Conservation (phyloP, 2,888 invertebrate genomes). For the Lasioglossum zephyrum region DNA sequence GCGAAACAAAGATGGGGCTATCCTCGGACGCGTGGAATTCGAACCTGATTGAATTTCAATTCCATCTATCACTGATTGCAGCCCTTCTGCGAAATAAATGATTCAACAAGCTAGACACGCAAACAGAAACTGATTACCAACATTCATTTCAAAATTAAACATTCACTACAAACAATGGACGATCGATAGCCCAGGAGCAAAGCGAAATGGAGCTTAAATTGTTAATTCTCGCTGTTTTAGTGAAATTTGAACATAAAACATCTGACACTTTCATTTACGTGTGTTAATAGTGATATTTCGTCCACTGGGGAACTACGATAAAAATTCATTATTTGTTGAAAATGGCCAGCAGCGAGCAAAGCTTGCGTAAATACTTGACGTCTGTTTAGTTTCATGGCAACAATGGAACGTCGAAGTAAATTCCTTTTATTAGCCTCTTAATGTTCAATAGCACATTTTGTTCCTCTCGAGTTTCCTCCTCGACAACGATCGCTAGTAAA, state of each 20-base stretch:
- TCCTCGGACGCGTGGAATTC: background rate
- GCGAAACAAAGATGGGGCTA: background rate
- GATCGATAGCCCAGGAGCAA: background rate
- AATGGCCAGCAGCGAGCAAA: no score
- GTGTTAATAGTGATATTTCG: background rate
- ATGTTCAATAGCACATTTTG: background rate
- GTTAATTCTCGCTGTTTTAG: background rate
- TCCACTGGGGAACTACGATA: background rate
- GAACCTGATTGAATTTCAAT: slow-evolving; percentile 6
- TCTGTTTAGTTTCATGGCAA: background rate
- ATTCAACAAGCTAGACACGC: slow-evolving; percentile 1
- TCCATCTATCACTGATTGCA: background rate
- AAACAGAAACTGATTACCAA: slow-evolving; percentile 8
- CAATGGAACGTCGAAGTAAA: background rate
- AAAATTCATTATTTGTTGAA: background rate
- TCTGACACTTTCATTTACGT: background rate
- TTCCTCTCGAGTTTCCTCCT: background rate
- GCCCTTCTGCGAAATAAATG: background rate
- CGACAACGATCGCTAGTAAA: background rate
- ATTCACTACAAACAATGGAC: background rate
- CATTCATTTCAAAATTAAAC: slow-evolving; percentile 16
- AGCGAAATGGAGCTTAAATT: background rate
- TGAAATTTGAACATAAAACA: background rate
- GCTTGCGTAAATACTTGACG: background rate
- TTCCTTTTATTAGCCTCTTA: background rate